Conservation (phyloP, 2,888 invertebrate species). For the Microplitis deprimator region DNA sequence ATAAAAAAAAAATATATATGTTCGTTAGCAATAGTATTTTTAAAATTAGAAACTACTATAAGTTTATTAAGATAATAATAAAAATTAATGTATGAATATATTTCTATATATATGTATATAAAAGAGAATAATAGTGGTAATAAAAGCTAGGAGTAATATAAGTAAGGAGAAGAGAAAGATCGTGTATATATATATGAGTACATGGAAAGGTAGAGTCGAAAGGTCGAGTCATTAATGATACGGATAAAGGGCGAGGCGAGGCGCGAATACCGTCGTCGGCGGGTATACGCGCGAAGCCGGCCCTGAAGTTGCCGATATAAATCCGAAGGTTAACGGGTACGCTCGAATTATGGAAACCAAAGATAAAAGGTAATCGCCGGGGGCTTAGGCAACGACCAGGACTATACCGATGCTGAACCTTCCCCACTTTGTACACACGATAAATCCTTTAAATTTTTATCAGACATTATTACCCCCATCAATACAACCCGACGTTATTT, state of each 20-base stretch:
- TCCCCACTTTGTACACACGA: background rate
- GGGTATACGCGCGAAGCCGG: slow-evolving; percentile 47
- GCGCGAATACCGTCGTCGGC: slow-evolving; percentile 38
- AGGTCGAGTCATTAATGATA: slow-evolving; percentile 50
- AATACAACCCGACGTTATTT: too few relatives aligned
- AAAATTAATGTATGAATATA: too few relatives aligned
- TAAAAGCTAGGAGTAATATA: slow-evolving; percentile 37
- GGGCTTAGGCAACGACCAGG: slow-evolving; percentile 32
- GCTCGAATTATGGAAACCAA: slow-evolving; percentile 50
- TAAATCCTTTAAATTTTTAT: slow-evolving; percentile 11
- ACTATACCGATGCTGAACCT: background rate
- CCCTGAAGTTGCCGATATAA: slow-evolving; percentile 52
- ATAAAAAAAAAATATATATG: too few relatives aligned
- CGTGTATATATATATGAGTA: slow-evolving; percentile 24
- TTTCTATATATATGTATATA: background rate
- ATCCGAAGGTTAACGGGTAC: slow-evolving; percentile 54
- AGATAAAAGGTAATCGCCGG: slow-evolving; percentile 50
- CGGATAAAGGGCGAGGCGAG: slow-evolving; percentile 49
- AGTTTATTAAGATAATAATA: too few relatives aligned
- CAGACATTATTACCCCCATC: background rate
- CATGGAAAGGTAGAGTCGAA: slow-evolving; percentile 43
- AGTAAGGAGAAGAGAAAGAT: slow-evolving; percentile 20
- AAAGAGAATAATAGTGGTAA: slow-evolving; percentile 6
- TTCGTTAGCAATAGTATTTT: too few relatives aligned
- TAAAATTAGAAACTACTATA: too few relatives aligned